Evolutionary conservation across 2,113 vertebrate species (phyloP), one percentile per base, ranked within the genome.

Genomic region (Cinclus cinclus): DNA sequence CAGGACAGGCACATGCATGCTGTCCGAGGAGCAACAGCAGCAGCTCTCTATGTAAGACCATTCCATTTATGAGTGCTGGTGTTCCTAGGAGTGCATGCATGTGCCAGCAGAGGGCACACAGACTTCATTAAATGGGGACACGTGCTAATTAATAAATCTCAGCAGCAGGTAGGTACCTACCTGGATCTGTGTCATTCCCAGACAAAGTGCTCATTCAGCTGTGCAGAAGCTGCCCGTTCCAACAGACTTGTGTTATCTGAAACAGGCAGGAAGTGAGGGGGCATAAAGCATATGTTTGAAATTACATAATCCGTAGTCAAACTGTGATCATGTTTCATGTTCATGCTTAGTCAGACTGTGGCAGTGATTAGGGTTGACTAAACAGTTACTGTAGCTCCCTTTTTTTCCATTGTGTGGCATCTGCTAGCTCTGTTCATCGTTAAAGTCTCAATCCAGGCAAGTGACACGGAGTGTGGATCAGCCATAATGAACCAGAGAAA

Each of bases 101-200:
- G 46, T 44, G 89, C 97, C 97, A 97, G 97, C 31, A 97, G 97
- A 97, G 97, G 97, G 97, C 96, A 95, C 0, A 11, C 94, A 77
- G 71, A 9, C 87, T 96, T 95, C 94, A 18, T 97, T 97, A 96
- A 93, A 90, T 15, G 68, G 75, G 80, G 79, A 39, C 80, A 65
- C 9, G 53, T 73, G 83, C 88, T 92, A 85, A 94, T 97, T 94
- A 96, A 94, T 87, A 41, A 90, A 87, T 53, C 67, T 47, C 71
- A 60, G 60, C 4, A 56, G 60, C 16, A 83, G 93, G 87, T 90
- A 65, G 91, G 89, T 10, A 52, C 37, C 77, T 67, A 92, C 88
- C 92, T 97, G 87, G 68, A 41, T 25, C 56, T 15, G 1, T 55
- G 35, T 44, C 6, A 0, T 53, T 87, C 83, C 85, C 79, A 89